Evolutionary conservation across 2,113 vertebrate genomes (phyloP), one percentile per base, ranked within the genome.

Genomic region (Geococcyx californianus): DNA sequence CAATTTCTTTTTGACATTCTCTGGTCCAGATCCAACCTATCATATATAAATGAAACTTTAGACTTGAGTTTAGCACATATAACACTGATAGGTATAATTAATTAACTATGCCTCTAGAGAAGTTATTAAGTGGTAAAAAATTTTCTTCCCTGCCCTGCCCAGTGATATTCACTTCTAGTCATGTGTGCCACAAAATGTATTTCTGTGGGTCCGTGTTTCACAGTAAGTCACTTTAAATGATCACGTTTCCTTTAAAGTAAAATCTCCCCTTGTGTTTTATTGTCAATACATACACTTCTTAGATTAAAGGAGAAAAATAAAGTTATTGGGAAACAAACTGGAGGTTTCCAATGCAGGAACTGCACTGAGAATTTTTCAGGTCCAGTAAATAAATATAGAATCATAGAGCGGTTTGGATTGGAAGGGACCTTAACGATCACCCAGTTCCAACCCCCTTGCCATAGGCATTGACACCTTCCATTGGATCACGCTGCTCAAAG

Each of bases 1-100:
- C 98, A 96, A 99, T 99, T 97, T 99, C 99, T 95, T 97, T 99
- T 73, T 99, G 98, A 49, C 98, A 99, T 86, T 99, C 99, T 84
- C 98, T 98, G 76, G 98, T 99, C 99, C 99, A 99, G 96, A 99
- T 99, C 99, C 99, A 99, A 82, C 99, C 99, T 99, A 94, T 59
- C 42, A 80, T 4, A 72, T 25, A 95, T 2, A 84, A 94, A 87
- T 9, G 16, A 95, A 56, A 94, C 26, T 69, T 90, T 40, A 92
- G 60, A 56, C 23, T 28, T 11, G 7, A 80, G 45, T 42, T 16
- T 11, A 83, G 86, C 36, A 52, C 34, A 40, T 1, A 11, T 13
- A 69, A 67, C 12, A 89, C 5, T 11, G 24, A 77, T 1, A 4
- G 15, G 3, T 47, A 44, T 29, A 23, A 92, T 63, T 56, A 73